phyloP scores from a whole-genome alignment of 2,113 vertebrate species.

The Petrocephalus zakoni region DNA sequence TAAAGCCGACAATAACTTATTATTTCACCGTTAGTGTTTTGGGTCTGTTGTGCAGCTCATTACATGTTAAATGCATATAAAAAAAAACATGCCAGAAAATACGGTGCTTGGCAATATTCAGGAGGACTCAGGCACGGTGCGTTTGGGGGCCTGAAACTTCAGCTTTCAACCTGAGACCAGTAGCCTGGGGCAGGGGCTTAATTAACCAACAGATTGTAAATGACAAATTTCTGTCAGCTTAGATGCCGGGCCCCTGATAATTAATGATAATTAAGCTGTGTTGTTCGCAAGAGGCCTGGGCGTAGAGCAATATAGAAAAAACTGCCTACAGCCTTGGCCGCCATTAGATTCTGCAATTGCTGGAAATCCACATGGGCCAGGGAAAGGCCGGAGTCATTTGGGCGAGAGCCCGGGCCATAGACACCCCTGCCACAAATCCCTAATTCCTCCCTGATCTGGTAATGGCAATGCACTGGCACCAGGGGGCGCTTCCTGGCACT shows the following conservation, averaged over 20 bases:
- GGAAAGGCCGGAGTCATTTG: background rate
- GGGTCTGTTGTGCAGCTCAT: background rate
- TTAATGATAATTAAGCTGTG: slow-evolving; percentile 2
- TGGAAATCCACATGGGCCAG: background rate
- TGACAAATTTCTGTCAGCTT: background rate
- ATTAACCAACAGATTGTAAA: background rate
- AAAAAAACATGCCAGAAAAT: background rate
- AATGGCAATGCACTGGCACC: background rate
- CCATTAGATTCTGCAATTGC: background rate
- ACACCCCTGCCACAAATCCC: background rate
- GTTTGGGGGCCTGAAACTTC: background rate
- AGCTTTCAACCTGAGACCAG: background rate
- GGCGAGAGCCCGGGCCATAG: background rate
- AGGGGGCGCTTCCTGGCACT: background rate
- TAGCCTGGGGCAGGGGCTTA: background rate
- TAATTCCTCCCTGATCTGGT: background rate
- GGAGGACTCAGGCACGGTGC: background rate
- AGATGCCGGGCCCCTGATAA: background rate
- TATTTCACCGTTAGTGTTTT: background rate
- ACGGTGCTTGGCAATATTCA: background rate
- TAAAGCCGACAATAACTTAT: background rate
- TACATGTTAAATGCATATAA: background rate
- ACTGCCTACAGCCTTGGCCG: background rate
- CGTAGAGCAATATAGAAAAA: background rate
- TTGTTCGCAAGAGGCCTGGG: background rate